Conservation (phyloP, 2,113 vertebrate genomes). For the Siphamia tubifer region DNA sequence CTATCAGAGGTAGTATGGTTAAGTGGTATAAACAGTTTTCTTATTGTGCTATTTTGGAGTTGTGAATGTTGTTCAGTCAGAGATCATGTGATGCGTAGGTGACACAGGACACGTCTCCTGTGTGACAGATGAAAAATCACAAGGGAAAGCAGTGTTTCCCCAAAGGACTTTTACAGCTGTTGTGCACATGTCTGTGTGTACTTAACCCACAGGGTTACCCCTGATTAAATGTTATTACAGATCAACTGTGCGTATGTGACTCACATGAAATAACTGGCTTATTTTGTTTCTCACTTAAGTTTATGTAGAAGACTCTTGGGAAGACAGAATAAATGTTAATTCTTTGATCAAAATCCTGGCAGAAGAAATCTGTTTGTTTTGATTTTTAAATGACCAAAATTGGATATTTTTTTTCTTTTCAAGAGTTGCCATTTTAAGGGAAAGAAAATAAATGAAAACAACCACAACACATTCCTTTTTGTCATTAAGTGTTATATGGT, state of each 20-base stretch:
- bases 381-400: background rate
- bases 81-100: slow-evolving; percentile 46
- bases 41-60: too few species aligned
- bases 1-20: too few species aligned
- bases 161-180: slow-evolving; percentile 10
- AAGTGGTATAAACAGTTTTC: too few species aligned
- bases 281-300: background rate
- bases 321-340: background rate
- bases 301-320: background rate
- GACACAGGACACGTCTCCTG: slow-evolving; percentile 37
- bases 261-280: background rate
- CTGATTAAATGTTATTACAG: slow-evolving; percentile 3
- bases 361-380: background rate
- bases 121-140: slow-evolving; percentile 52
- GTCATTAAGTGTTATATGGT: slow-evolving; percentile 8
- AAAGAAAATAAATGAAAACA: slow-evolving; percentile 4
- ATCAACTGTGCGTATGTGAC: background rate
- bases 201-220: slow-evolving; percentile 14
- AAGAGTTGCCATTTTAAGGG: slow-evolving; percentile 2
- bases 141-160: slow-evolving; percentile 37
- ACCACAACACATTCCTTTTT: background rate
- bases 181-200: slow-evolving; percentile 7
- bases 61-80: too few species aligned
- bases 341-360: background rate
- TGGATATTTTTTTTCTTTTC: background rate